These are phyloP conservation scores for Dryococelus australis DNA, from an alignment of 2,888 invertebrate genomes.

Conservation along the genomic window DNA sequence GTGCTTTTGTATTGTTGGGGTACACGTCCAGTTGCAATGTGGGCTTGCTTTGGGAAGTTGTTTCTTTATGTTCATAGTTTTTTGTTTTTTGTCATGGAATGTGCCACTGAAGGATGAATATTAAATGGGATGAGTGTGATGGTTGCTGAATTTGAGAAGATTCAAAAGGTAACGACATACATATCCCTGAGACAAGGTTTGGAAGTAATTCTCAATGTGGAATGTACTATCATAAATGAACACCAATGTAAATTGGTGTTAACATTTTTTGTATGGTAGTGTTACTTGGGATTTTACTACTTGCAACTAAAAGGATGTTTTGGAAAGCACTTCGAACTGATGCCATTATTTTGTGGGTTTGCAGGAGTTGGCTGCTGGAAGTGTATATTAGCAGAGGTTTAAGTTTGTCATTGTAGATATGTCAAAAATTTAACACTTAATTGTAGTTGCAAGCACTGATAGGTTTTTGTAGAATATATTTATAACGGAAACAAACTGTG, in stretches of 20 bases:
- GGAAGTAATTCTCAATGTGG: not conserved
- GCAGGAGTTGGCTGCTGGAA: too few relatives aligned
- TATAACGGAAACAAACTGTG: too few relatives aligned
- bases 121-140: not conserved
- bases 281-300: not conserved
- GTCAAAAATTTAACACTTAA: too few relatives aligned
- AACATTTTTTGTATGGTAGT: not conserved
- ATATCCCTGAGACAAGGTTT: slow-evolving; percentile 25
- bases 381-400: too few relatives aligned
- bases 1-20: not conserved
- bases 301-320: not conserved
- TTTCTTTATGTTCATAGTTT: not conserved
- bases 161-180: slow-evolving; percentile 20
- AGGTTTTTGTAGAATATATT: too few relatives aligned
- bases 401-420: too few relatives aligned
- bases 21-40: not conserved
- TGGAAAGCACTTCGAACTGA: not conserved
- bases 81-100: not conserved
- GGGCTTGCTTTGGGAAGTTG: not conserved
- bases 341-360: not conserved
- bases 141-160: not conserved
- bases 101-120: not conserved
- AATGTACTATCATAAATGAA: not conserved
- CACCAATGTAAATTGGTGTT: not conserved
- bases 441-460: too few relatives aligned